These are phyloP conservation scores for Chionis minor DNA, from an alignment of 2,113 vertebrate genomes.

Conservation along the genomic window DNA sequence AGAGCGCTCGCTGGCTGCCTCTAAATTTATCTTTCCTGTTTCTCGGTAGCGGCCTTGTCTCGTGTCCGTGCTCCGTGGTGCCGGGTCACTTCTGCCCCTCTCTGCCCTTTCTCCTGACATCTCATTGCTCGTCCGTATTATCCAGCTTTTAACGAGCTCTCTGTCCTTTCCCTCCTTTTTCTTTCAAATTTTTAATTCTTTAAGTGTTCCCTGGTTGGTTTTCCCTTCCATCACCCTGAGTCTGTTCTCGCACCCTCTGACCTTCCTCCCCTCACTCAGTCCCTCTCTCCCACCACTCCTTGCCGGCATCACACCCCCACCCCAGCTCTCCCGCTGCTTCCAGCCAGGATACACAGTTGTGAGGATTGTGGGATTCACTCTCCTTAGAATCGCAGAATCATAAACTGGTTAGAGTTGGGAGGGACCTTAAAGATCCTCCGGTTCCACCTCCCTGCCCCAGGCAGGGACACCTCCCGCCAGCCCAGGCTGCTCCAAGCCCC, in stretches of 20 bases:
- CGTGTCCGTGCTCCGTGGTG: rapidly evolving
- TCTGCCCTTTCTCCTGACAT: background rate
- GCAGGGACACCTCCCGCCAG: background rate
- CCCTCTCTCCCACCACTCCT: background rate
- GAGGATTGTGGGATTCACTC: background rate
- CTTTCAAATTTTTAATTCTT: background rate
- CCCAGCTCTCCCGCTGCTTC: background rate
- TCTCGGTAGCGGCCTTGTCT: background rate
- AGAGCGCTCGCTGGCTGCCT: background rate
- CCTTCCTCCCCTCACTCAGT: background rate
- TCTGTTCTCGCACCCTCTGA: background rate
- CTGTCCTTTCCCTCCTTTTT: background rate
- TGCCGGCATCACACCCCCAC: rapidly evolving
- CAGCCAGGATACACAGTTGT: background rate
- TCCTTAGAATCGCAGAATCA: background rate
- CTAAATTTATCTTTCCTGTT: conserved; percentile 66
- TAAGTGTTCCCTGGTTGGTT: background rate
- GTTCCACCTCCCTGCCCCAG: background rate
- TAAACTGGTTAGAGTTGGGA: background rate
- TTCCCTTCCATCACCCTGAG: background rate
- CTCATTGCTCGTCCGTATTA: rapidly evolving
- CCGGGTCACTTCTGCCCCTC: background rate
- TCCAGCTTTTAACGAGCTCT: background rate
- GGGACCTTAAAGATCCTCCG: background rate
- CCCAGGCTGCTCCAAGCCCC: background rate